Evolutionary conservation across 2,113 vertebrate genomes (phyloP).

Genomic region (Vimba vimba): DNA sequence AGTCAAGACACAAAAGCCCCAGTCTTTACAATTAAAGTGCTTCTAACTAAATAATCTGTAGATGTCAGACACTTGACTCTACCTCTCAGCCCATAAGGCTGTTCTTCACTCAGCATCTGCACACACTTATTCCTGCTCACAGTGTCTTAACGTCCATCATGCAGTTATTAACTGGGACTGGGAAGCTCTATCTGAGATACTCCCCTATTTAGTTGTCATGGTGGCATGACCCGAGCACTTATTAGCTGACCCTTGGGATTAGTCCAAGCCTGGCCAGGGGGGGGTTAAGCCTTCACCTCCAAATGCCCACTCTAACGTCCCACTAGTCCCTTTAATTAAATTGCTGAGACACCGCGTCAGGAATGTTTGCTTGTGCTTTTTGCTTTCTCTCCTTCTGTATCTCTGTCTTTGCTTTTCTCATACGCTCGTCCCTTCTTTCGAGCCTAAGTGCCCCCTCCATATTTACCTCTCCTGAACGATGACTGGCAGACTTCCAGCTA

Average conservation of each 20-base stretch:
- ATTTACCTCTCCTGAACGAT: not conserved
- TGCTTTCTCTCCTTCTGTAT: constrained; percentile 41
- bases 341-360: constrained; percentile 81
- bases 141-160: constrained; percentile 32
- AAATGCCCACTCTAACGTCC: constrained; percentile 70
- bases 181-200: constrained; percentile 17
- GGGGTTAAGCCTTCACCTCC: constrained; percentile 66
- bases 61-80: constrained; percentile 34
- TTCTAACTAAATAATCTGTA: constrained; percentile 9
- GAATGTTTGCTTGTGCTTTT: constrained; percentile 84
- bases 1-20: not conserved
- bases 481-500: constrained; percentile 30
- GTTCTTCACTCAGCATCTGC: constrained; percentile 36
- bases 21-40: constrained; percentile 18
- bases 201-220: constrained; percentile 64
- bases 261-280: constrained; percentile 52
- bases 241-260: constrained; percentile 65
- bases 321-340: constrained; percentile 84
- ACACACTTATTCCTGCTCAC: constrained; percentile 4
- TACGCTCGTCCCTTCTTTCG: constrained; percentile 36
- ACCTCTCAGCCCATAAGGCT: not conserved
- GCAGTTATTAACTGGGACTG: constrained; percentile 40
- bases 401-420: constrained; percentile 75
- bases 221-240: constrained; percentile 66
- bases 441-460: constrained; percentile 13